These are phyloP conservation scores for Petrolisthes manimaculis DNA, from an alignment of 2,888 invertebrate genomes.

Conservation along the genomic window DNA sequence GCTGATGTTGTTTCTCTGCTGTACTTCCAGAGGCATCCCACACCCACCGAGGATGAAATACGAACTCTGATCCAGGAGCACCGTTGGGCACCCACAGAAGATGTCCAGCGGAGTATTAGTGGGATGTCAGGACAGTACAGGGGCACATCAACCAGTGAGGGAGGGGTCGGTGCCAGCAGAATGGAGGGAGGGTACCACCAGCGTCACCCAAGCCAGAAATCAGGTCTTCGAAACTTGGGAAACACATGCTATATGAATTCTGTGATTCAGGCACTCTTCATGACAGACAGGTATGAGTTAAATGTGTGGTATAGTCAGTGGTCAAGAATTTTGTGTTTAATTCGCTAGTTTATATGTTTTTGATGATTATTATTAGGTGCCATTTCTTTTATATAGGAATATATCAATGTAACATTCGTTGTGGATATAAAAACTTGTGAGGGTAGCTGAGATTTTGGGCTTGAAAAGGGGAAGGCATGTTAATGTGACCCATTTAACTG, in stretches of 20 bases:
- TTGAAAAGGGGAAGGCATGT: no score
- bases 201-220: constrained; percentile 41
- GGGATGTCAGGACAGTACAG: constrained; percentile 11
- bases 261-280: constrained; percentile 63
- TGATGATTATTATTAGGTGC: background rate
- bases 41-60: constrained; percentile 59
- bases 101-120: background rate
- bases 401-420: no score
- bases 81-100: constrained; percentile 37
- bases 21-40: constrained; percentile 48
- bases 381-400: no score
- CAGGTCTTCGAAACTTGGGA: constrained; percentile 60
- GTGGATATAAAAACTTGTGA: no score
- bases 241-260: constrained; percentile 66
- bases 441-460: no score
- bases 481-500: background rate
- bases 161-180: background rate
- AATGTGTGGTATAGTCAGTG: no score
- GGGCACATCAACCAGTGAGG: background rate
- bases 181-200: constrained; percentile 33
- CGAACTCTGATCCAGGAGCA: constrained; percentile 55
- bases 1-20: background rate
- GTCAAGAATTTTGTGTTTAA: background rate
- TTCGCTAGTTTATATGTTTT: background rate
- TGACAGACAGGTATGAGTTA: constrained; percentile 52